A percentile compares a stretch with the other conserved stretches of the same genome.
These are phyloP conservation scores for Manacus vitellinus DNA, from an alignment of 2,113 vertebrate species.

Conservation along the genomic window DNA sequence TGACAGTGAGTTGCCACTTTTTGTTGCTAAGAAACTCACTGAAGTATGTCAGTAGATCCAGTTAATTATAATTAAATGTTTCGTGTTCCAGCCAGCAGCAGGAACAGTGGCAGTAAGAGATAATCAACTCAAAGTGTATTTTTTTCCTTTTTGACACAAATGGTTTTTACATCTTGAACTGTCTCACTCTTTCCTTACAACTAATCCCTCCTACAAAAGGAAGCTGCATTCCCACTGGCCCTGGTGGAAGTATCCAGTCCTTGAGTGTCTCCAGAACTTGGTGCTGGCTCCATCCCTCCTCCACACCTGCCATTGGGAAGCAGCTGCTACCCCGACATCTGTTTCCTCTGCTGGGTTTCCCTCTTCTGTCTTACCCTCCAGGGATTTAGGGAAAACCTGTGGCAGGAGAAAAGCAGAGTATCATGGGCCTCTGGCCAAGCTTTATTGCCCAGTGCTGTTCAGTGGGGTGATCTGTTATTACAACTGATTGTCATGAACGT, in stretches of 20 bases:
- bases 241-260: background rate
- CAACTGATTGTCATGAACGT: background rate
- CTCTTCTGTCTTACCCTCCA: background rate
- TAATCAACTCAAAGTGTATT: background rate
- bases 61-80: background rate
- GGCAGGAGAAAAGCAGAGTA: background rate
- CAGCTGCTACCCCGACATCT: background rate
- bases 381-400: background rate
- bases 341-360: background rate
- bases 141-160: background rate
- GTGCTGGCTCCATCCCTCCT: background rate
- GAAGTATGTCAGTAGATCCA: background rate
- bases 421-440: background rate
- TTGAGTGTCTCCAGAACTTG: background rate
- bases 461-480: background rate
- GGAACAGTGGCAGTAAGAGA: background rate
- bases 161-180: background rate
- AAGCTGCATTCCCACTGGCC: background rate
- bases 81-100: background rate
- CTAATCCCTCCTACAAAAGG: background rate
- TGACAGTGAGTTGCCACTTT: background rate
- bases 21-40: background rate
- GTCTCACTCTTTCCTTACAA: background rate
- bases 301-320: background rate
- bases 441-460: background rate